These are phyloP conservation scores for Pogonognathellus flavescens DNA, from an alignment of 1,140 invertebrate genomes.

Conservation along the genomic window DNA sequence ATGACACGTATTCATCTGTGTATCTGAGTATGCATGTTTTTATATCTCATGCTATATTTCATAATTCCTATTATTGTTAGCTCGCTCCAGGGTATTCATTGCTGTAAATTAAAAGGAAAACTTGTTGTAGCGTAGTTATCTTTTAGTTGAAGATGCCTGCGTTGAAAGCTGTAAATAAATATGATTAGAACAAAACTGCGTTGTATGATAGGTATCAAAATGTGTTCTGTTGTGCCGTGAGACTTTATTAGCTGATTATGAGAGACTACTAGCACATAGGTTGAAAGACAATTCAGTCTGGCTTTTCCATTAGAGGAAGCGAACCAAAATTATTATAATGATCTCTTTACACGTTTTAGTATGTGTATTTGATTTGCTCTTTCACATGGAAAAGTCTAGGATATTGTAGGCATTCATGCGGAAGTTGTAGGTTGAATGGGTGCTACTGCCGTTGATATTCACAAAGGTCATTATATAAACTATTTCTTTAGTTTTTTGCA, in stretches of 20 bases:
- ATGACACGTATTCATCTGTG: too few relatives aligned
- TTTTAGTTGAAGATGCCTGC: neutral
- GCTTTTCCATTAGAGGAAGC: neutral
- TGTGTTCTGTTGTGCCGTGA: constrained; percentile 21
- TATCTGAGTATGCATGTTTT: too few relatives aligned
- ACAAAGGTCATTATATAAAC: too few relatives aligned
- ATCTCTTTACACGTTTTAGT: neutral
- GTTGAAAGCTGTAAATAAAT: neutral
- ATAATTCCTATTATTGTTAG: neutral
- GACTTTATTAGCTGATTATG: neutral
- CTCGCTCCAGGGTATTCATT: neutral
- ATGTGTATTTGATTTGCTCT: neutral
- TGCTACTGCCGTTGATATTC: too few relatives aligned
- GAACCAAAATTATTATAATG: neutral
- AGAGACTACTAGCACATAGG: neutral
- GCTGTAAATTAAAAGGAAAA: neutral
- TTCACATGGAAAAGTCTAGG: too few relatives aligned
- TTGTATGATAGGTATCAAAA: neutral
- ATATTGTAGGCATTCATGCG: too few relatives aligned
- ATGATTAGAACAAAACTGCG: neutral
- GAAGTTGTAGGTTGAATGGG: neutral
- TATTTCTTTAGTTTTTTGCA: neutral
- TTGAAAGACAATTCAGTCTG: neutral
- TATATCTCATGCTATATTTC: too few relatives aligned
- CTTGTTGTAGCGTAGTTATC: neutral